Percentiles rank a stretch among this genome's conserved stretches.
phyloP scores from a whole-genome alignment of 2,113 vertebrate genomes.

The Rousettus leschenaultii region DNA sequence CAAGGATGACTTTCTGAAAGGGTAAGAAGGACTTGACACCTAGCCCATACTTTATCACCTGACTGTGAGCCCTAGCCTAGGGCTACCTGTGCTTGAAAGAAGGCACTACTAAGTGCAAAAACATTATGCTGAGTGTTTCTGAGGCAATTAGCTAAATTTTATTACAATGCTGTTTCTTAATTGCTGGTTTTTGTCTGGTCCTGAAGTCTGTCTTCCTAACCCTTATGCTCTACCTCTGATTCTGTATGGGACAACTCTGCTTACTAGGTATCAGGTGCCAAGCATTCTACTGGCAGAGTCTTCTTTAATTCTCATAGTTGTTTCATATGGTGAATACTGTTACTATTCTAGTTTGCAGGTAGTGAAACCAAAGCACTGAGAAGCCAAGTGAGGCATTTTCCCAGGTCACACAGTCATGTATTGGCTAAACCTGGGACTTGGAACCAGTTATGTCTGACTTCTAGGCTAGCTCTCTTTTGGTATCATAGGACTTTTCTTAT shows the following conservation, averaged over 20 bases:
- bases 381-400: neutral
- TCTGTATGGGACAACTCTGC: neutral
- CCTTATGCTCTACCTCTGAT: neutral
- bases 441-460: neutral
- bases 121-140: neutral
- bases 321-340: neutral
- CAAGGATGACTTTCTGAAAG: neutral
- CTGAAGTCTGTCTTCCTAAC: neutral
- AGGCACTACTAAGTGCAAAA: neutral
- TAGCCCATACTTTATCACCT: rapidly evolving
- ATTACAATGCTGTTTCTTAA: rapidly evolving
- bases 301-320: neutral
- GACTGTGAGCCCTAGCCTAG: no score
- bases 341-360: neutral
- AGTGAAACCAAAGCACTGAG: neutral
- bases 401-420: neutral
- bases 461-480: neutral
- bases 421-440: no score
- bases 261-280: neutral
- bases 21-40: neutral
- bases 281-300: neutral
- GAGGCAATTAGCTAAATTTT: neutral
- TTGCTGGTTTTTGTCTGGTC: neutral
- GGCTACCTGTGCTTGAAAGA: neutral
- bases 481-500: neutral